Base-by-base conservation (phyloP, 2,797 vertebrate genomes). In the Aselliscus stoliczkanus region DNA sequence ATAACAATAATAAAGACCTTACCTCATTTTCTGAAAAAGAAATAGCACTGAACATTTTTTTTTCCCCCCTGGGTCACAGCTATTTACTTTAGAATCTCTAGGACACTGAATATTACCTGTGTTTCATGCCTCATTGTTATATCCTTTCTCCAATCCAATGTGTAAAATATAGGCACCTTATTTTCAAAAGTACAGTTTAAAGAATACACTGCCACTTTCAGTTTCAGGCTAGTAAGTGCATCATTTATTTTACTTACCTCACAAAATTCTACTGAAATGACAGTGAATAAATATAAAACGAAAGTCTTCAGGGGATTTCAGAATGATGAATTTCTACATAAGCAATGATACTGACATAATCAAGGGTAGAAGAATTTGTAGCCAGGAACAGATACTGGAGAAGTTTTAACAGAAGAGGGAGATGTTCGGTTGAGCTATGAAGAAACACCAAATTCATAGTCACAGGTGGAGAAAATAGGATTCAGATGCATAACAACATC, bases 181-280 rank as follows among this genome's bases (percentile, higher is more conserved):
- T 88, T 93, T 96, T 81, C 90, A 29, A 81, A 81, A 84, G 27
- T 75, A 10, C 25, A 44, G 29, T 95, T 92, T 95, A 87, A 87
- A 69, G 50, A 90, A 15, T 67, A 7, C 15, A 42, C 42, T 42
- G 31, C n/a, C 72, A n/a, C 47, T 92, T 86, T 34, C 60, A 77
- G n/a, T 67, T 92, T 83, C 70, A 90, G 47, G 84, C 65, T 54
- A 86, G 62, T 92, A 56, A 95, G 76, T 89, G 77, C 60, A 52
- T 88, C 94, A 79, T 92, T 93, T 93, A 52, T 60, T 96, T 96
- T 79, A 67, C 72, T 84, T 54, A 84, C 70, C 54, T 81, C n/a
- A 73, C 77, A 73, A 81, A 90, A 94, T 84, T 62, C 8, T 83
- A 84, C 65, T 64, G 85, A 88, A 50, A 90, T 73, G 60, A 34